phyloP scores from a whole-genome alignment of 2,888 invertebrate genomes.

The Orthosia cruda region DNA sequence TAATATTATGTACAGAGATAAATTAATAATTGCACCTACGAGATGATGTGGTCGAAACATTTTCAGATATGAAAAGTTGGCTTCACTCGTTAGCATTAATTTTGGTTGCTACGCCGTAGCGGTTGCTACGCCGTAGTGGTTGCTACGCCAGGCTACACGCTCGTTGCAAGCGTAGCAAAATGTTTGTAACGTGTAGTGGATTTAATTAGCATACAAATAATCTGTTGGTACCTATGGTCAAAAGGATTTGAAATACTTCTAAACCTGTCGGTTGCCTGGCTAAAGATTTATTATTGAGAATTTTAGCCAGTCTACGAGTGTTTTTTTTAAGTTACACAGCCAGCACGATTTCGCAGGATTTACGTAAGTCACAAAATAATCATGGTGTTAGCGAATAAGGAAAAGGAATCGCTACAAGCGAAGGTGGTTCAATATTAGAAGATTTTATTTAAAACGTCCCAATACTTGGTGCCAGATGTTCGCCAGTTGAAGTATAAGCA shows the following conservation, averaged over 20 bases:
- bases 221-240: too few relatives aligned
- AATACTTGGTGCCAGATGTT: slow-evolving; percentile 8
- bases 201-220: neutral
- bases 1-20: too few relatives aligned
- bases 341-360: neutral
- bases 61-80: neutral
- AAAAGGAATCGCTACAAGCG: neutral
- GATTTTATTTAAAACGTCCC: neutral
- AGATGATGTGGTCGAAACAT: neutral
- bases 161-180: slow-evolving; percentile 27
- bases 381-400: slow-evolving; percentile 4
- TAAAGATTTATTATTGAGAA: too few relatives aligned
- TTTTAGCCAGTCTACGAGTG: too few relatives aligned
- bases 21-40: neutral
- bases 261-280: too few relatives aligned
- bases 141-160: slow-evolving; percentile 19
- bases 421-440: neutral
- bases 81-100: neutral
- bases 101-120: slow-evolving; percentile 24
- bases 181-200: neutral
- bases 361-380: slow-evolving; percentile 19
- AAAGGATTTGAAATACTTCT: too few relatives aligned
- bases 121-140: too few relatives aligned
- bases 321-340: too few relatives aligned
- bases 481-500: neutral